Conservation (phyloP, 2,797 vertebrate genomes). For the Pseudochirops cupreus region DNA sequence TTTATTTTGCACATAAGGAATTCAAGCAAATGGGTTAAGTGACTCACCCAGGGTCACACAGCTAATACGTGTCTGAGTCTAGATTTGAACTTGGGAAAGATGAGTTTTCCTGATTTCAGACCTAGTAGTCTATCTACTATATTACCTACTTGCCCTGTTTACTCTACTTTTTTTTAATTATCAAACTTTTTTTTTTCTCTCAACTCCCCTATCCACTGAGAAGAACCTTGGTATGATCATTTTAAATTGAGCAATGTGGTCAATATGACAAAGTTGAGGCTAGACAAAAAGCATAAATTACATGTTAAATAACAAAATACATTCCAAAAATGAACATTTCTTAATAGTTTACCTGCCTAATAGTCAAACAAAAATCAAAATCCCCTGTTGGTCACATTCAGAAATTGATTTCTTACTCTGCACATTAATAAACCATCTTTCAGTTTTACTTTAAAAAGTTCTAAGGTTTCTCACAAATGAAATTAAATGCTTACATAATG, state of each 20-base stretch:
- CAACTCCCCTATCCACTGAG: not conserved
- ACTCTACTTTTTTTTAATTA: not conserved
- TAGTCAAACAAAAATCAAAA: not conserved
- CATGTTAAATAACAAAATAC: not conserved
- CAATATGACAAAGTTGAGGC: not conserved
- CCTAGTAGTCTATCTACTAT: not conserved
- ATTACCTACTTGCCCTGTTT: not conserved
- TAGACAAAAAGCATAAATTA: not conserved
- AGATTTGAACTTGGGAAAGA: not conserved
- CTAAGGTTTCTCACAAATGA: not conserved
- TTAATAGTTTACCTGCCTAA: not conserved
- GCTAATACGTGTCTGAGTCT: not conserved
- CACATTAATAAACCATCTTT: not conserved
- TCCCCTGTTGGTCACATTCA: not conserved
- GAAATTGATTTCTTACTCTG: not conserved
- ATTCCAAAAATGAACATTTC: not conserved
- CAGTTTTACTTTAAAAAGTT: not conserved
- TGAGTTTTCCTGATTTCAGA: not conserved
- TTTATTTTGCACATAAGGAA: not conserved
- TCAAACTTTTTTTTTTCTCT: not conserved
- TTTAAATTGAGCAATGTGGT: not conserved
- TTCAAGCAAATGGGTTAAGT: not conserved
- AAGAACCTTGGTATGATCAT: not conserved
- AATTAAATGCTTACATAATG: slow-evolving; percentile 5
- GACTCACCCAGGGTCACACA: not conserved